Base-by-base conservation (phyloP, 2,888 invertebrate species). In the Chesias legatella region DNA sequence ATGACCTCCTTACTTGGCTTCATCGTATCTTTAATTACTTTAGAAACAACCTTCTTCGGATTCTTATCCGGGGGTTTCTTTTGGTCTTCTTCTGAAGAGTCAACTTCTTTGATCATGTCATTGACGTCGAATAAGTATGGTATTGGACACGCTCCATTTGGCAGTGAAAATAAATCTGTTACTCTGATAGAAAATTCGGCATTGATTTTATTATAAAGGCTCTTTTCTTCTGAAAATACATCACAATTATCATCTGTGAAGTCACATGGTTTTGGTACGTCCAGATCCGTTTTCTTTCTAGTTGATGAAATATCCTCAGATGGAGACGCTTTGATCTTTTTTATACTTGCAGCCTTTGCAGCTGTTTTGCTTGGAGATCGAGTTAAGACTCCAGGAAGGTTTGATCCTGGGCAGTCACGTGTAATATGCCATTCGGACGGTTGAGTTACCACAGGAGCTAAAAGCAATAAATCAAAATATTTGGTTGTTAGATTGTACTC, bases 391-490 rank as follows among this genome's bases (percentile, higher is more conserved):
- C 40, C 48, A 3, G 31, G 1, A 7, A 33, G 20, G 31, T 20
- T 46, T n/a, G 40, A 27, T 6, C 43, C 4, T 7, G 41, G 13
- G 0, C 43, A 9, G 3, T 67, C 63, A 24, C 72, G 62, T 17
- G 26, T 39, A n/a, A 79, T 68, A 25, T 67, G 53, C 82, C 83
- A 83, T 51, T 83, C 82, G n/a, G 45, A 48, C 33, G 73, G 55
- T 7, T 52, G 58, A 45, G 47, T 47, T 41, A 63, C 60, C 1
- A 36, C 28, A 4, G 38, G 36, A 29, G 43, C 66, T 67, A 24
- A 48, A 26, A 1, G 20, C 33, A 13, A 21, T 17, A 17, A n/a
- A n/a, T n/a, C n/a, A n/a, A n/a, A n/a, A n/a, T n/a, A n/a, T n/a
- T n/a, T n/a, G n/a, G n/a, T n/a, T n/a, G 13, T 17, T 17, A 3